These are phyloP conservation scores for Microcebus tavaratra DNA, from an alignment of 2,113 vertebrate species.

Conservation along the genomic window DNA sequence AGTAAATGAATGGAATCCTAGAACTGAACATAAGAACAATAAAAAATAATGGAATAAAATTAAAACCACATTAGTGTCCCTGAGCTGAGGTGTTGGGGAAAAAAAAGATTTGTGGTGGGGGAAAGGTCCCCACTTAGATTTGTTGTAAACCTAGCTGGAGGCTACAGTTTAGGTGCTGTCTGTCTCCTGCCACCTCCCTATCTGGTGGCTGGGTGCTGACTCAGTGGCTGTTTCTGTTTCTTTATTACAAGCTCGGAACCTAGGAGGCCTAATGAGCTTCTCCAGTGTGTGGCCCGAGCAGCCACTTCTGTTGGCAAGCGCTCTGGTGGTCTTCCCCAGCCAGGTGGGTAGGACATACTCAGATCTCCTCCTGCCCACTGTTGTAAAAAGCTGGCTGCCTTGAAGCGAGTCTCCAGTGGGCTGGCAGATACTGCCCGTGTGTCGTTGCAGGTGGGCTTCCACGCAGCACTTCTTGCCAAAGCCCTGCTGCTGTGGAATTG, in stretches of 20 bases:
- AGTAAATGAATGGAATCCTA: neutral
- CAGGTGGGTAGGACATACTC: neutral
- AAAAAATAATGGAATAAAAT: neutral
- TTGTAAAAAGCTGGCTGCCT: neutral
- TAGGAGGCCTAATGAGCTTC: neutral
- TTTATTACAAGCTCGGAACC: neutral
- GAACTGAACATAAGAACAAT: neutral
- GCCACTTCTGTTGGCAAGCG: neutral
- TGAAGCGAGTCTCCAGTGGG: fast-evolving
- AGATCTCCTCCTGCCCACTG: neutral
- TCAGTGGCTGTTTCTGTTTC: neutral
- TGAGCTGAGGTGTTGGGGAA: neutral
- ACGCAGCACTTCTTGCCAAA: neutral
- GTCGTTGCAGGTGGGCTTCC: neutral
- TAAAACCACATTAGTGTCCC: neutral
- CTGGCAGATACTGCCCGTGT: neutral
- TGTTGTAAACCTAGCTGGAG: neutral
- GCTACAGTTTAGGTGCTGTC: neutral
- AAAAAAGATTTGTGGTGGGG: neutral
- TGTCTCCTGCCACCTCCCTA: neutral
- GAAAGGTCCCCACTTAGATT: neutral
- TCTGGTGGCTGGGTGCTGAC: neutral
- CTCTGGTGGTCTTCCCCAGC: neutral
- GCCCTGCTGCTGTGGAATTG: neutral
- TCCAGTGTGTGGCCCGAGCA: neutral